Evolutionary conservation across 2,888 invertebrate species (phyloP).

Genomic region (Cecidostiba fungosa): DNA sequence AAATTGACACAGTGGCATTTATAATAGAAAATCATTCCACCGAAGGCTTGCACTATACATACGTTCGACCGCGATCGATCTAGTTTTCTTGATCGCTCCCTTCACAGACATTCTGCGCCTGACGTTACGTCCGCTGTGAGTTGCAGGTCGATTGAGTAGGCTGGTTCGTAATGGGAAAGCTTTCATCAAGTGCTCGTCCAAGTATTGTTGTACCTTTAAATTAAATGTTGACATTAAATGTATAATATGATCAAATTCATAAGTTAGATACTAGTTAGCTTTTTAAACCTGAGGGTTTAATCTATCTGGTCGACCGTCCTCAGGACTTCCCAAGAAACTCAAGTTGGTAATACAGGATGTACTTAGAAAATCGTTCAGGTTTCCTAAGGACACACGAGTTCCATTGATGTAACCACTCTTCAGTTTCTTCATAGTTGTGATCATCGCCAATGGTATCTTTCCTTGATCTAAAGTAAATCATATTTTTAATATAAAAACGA

Average conservation of each 20-base stretch:
- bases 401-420: slow-evolving; percentile 99
- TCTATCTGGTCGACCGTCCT: slow-evolving; percentile 93
- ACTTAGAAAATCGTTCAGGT: slow-evolving; percentile 95
- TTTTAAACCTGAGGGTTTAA: slow-evolving; percentile 76
- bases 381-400: slow-evolving; percentile 98
- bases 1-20: slow-evolving; percentile 64
- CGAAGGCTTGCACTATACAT: slow-evolving; percentile 78
- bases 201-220: slow-evolving; percentile 92
- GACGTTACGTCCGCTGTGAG: slow-evolving; percentile 80
- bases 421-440: slow-evolving; percentile 98
- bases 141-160: slow-evolving; percentile 83
- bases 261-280: not conserved
- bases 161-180: slow-evolving; percentile 88
- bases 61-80: slow-evolving; percentile 96
- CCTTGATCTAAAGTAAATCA: slow-evolving; percentile 87
- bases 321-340: slow-evolving; percentile 96
- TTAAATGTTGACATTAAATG: not conserved
- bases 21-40: slow-evolving; percentile 1
- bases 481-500: not conserved
- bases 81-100: slow-evolving; percentile 95
- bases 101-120: slow-evolving; percentile 92
- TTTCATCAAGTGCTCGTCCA: slow-evolving; percentile 92
- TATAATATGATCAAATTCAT: not conserved
- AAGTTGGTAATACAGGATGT: slow-evolving; percentile 99
- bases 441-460: slow-evolving; percentile 95